Percentiles rank a stretch among this genome's conserved stretches.
phyloP scores from a whole-genome alignment of 1,140 invertebrate genomes.

The Macrosteles quadrilineatus region DNA sequence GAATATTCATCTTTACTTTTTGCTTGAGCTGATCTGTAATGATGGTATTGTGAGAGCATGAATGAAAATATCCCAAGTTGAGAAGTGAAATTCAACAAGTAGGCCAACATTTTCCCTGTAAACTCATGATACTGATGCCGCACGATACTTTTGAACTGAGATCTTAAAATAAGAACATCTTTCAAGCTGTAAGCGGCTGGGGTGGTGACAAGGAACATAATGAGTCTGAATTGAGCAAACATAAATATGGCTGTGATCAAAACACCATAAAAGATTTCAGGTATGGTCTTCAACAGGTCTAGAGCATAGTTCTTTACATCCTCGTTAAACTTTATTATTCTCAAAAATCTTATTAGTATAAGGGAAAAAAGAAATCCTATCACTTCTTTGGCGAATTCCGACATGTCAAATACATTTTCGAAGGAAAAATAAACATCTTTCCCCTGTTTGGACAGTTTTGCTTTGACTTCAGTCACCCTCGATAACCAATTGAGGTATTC shows the following conservation, averaged over 20 bases:
- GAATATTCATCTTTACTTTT: background rate
- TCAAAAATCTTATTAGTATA: too few species aligned
- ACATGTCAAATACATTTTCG: too few species aligned
- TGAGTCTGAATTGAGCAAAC: background rate
- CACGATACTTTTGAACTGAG: background rate
- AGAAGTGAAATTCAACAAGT: background rate
- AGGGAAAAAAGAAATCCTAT: too few species aligned
- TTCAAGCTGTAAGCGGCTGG: background rate
- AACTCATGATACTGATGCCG: background rate
- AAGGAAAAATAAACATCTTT: too few species aligned
- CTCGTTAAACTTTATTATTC: too few species aligned
- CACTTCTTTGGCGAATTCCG: too few species aligned
- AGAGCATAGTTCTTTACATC: too few species aligned
- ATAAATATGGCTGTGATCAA: background rate
- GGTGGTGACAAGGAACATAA: background rate
- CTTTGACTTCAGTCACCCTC: too few species aligned
- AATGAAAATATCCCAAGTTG: background rate
- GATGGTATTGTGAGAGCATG: background rate
- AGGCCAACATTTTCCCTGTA: background rate
- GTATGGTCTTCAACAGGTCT: background rate
- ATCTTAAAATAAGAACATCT: conserved; percentile 4
- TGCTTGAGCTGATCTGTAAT: background rate
- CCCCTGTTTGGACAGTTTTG: too few species aligned
- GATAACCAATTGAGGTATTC: too few species aligned
- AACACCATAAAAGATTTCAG: background rate